Conservation (phyloP, 2,113 vertebrate species). For the Varanus komodoensis region DNA sequence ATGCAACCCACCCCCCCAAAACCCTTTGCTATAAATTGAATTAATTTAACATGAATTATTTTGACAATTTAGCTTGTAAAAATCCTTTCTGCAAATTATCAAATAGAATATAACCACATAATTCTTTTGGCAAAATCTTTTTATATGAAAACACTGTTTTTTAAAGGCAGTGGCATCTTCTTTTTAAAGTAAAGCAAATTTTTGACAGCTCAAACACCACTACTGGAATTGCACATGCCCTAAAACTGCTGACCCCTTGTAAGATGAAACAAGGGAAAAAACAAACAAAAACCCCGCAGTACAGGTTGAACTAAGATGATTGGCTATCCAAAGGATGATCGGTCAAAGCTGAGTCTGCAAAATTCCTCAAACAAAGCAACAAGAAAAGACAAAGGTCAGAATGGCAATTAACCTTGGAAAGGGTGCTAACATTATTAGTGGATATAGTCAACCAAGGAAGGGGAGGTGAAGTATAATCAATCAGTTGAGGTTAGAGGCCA, state of each 20-base stretch:
- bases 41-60: not conserved
- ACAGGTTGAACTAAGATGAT: constrained; percentile 43
- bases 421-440: constrained; percentile 65
- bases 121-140: not conserved
- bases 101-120: not conserved
- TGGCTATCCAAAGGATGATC: constrained; percentile 56
- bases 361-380: constrained; percentile 47
- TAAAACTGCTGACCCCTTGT: not conserved
- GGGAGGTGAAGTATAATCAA: constrained; percentile 72
- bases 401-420: constrained; percentile 81
- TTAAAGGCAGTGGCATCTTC: not conserved
- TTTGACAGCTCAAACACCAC: constrained; percentile 17
- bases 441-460: constrained; percentile 53
- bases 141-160: not conserved
- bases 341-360: constrained; percentile 70
- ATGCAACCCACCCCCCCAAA: not conserved
- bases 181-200: not conserved
- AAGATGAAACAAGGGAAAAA: constrained; percentile 34
- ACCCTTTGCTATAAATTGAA: not conserved
- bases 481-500: constrained; percentile 68
- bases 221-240: not conserved
- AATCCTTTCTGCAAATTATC: not conserved
- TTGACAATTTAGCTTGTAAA: not conserved
- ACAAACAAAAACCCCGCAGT: constrained; percentile 9
- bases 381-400: constrained; percentile 69